Evolutionary conservation across 1,140 invertebrate species (phyloP).

Genomic region (Drosophila orosa): DNA sequence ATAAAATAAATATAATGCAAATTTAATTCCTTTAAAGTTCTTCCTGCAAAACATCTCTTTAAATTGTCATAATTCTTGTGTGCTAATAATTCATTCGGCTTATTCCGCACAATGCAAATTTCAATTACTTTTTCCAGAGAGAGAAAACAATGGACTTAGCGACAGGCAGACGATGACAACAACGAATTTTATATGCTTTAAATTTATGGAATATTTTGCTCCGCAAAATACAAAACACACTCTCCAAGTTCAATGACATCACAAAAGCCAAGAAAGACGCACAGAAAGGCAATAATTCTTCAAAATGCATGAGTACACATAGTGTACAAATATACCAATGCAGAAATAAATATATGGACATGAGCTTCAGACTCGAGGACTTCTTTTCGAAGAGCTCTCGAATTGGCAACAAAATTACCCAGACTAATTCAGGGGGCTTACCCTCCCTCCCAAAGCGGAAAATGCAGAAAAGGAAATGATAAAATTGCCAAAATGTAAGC

Average conservation of each 20-base stretch:
- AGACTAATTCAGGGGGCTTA: conserved; percentile 53
- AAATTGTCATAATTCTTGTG: conserved; percentile 30
- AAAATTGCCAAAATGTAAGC: conserved; percentile 65
- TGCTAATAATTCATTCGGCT: conserved; percentile 14
- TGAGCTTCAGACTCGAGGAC: conserved; percentile 20
- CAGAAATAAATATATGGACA: conserved; percentile 10
- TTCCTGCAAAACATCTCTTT: neutral
- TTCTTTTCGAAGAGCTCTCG: conserved; percentile 47
- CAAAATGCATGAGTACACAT: conserved; percentile 45
- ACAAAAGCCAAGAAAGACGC: conserved; percentile 36
- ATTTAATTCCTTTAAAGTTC: conserved; percentile 27
- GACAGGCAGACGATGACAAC: conserved; percentile 19
- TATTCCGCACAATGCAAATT: conserved; percentile 45
- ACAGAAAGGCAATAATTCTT: conserved; percentile 61
- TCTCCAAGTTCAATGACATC: conserved; percentile 60
- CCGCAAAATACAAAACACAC: conserved; percentile 20
- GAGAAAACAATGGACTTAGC: conserved; percentile 32
- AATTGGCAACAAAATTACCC: conserved; percentile 76
- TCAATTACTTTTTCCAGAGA: conserved; percentile 44
- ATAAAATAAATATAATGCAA: conserved; percentile 3
- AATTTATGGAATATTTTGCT: conserved; percentile 23
- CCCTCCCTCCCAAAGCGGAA: conserved; percentile 22
- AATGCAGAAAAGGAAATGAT: conserved; percentile 45
- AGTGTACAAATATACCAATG: neutral
- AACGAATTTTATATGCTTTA: conserved; percentile 35